Evolutionary conservation across 2,888 invertebrate species (phyloP), one percentile per base, ranked within the genome.

Genomic region (Prenolepis imparis): DNA sequence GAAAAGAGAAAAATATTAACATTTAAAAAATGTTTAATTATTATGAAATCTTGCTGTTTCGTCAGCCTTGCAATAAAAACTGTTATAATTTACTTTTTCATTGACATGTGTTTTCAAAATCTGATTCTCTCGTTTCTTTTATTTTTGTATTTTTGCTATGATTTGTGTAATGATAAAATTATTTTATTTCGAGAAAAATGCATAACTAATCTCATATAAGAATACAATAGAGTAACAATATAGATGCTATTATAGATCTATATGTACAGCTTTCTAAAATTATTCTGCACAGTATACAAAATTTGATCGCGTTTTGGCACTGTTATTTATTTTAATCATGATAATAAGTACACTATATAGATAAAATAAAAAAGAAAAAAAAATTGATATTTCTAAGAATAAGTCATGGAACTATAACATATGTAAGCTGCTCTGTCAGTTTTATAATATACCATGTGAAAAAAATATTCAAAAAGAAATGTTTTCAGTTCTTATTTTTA

Each of bases 221-320:
- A n/a, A 72, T 32, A 32, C 5, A 61, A 21, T 73, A 39, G 3
- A 36, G 3, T 55, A 55, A 55, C 12, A 28, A 39, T 32, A 73
- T n/a, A 44, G 8, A 64, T 55, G 18, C 11, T 24, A 52, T 11
- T 52, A 6, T 74, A 75, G 32, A 52, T 66, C 24, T 64, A 39
- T 24, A 75, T 74, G 15, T 52, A 75, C 18, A 75, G 12, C 6
- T 63, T 63, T 52, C 18, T 39, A 55, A 64, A 39, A 59, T 75
- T 64, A 64, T 18, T 39, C 24, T 41, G 15, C 52, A 75, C 36
- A 52, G 36, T 41, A 63, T 36, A 64, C 36, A 52, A 52, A 39
- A 15, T 75, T 52, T 48, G 24, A 63, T 44, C 63, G n/a, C 52
- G 21, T 75, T 74, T 77, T 77, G 75, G 28, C 75, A 66, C 52